A percentile compares a stretch with the other conserved stretches of the same genome.
These are phyloP conservation scores for Vespertilio murinus DNA, from an alignment of 2,797 vertebrate genomes.

Conservation along the genomic window DNA sequence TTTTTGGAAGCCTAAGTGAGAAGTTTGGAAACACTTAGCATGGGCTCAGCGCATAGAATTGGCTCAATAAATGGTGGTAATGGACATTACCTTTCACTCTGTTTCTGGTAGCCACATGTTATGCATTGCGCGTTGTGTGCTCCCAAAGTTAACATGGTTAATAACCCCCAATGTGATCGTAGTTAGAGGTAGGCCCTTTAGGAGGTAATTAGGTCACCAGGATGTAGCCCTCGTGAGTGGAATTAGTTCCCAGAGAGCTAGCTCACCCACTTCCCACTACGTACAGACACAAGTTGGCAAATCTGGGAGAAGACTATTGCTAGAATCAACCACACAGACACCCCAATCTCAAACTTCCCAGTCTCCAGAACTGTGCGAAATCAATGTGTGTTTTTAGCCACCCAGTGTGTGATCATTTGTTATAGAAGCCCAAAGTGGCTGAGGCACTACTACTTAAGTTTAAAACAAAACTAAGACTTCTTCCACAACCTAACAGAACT, in stretches of 20 bases:
- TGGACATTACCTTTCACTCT: not conserved
- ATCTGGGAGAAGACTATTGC: not conserved
- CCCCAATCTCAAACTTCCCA: not conserved
- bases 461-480: conserved; percentile 1
- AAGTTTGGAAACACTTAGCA: not conserved
- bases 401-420: not conserved
- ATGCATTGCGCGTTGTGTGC: not conserved
- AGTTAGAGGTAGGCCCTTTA: not conserved
- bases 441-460: not conserved
- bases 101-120: not conserved
- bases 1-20: not conserved
- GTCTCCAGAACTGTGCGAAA: not conserved
- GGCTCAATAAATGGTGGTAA: not conserved
- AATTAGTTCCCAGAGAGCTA: not conserved
- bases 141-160: not conserved
- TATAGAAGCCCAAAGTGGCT: not conserved
- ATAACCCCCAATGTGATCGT: not conserved
- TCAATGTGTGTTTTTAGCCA: not conserved
- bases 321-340: not conserved
- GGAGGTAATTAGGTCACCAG: not conserved
- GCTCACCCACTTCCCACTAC: not conserved
- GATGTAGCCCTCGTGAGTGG: not conserved
- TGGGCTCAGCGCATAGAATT: not conserved
- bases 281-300: not conserved
- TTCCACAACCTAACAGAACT: not conserved